Evolutionary conservation across 1,140 invertebrate species (phyloP), one percentile per base, ranked within the genome.

Genomic region (Drosophila melanica): DNA sequence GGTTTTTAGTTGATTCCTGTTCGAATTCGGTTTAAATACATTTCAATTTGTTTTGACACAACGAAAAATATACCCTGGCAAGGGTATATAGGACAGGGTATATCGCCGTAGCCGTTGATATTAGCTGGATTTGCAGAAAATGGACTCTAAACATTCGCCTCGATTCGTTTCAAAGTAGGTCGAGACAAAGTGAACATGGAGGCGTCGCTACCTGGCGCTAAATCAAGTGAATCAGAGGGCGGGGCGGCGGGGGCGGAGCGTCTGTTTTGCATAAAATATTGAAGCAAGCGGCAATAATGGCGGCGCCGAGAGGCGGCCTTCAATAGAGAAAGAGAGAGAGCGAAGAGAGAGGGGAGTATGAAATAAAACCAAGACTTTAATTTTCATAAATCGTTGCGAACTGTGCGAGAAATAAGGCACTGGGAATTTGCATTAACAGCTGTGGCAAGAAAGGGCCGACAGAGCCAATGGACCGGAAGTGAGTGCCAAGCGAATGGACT

Each of bases 281-380:
- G 76, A 60, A 70, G 58, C 74, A 72, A 68, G 44, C 51, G 63
- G 62, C 69, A 62, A 67, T 45, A 71, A 51, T 27, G 14, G 41
- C 18, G 39, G 39, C 7, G 6, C 12, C 10, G 27, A 44, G 12
- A 14, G 37, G 30, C 30, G 14, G 37, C 9, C 16, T 9, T 4
- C 42, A 53, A 58, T 30, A 20, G 23, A 23, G 14, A 12, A 33
- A n/a, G n/a, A n/a, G n/a, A n/a, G n/a, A n/a, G n/a, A n/a, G n/a
- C n/a, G n/a, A n/a, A n/a, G 39, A 33, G 51, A 41, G 33, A 68
- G 16, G 58, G 59, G 20, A 1, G 41, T 9, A 1, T 35, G 8
- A 81, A 85, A 79, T 89, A 79, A 89, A 87, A 87, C 82, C 87
- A 74, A 82, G 76, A 87, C 72, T 86, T 87, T 67, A 89, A 87